A percentile compares a stretch with the other conserved stretches of the same genome.
Evolutionary conservation across 2,797 vertebrate species (phyloP).

Genomic region (Merluccius polli): DNA sequence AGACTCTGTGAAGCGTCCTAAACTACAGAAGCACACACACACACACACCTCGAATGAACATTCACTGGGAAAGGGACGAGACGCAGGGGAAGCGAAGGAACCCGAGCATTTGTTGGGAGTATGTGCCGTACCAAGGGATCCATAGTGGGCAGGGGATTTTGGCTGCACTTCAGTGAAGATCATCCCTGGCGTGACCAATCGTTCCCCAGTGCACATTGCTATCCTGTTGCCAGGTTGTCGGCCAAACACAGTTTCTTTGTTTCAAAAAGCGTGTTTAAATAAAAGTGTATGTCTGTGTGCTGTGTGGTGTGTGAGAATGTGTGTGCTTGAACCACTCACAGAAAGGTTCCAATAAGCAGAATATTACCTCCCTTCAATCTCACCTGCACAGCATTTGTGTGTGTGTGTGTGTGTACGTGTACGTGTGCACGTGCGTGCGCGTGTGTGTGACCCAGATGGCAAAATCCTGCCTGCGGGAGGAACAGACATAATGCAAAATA

Average conservation of each 20-base stretch:
- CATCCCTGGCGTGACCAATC: conserved; percentile 33
- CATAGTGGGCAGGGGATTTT: conserved; percentile 16
- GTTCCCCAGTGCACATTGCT: conserved; percentile 27
- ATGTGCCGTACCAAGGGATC: conserved; percentile 7
- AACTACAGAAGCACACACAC: too few relatives aligned
- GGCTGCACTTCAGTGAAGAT: conserved; percentile 40
- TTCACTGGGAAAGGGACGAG: too few relatives aligned
- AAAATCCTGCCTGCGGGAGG: conserved; percentile 24
- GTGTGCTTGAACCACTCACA: conserved; percentile 2
- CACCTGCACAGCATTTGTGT: conserved; percentile 30
- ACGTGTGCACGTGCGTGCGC: background rate
- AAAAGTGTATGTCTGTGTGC: conserved; percentile 10
- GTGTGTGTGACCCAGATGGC: conserved; percentile 21
- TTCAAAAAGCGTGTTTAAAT: conserved; percentile 10
- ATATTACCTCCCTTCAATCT: conserved; percentile 16
- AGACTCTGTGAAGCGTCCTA: too few relatives aligned
- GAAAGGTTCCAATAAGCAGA: conserved; percentile 21
- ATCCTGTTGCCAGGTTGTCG: conserved; percentile 25
- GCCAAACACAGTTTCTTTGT: conserved; percentile 36
- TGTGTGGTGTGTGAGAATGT: background rate
- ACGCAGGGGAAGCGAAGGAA: too few relatives aligned
- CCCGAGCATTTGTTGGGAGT: background rate
- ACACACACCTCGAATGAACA: too few relatives aligned
- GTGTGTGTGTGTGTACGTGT: background rate
- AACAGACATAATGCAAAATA: conserved; percentile 18